A percentile compares a stretch with the other conserved stretches of the same genome.
Evolutionary conservation across 1,140 invertebrate species (phyloP).

Genomic region (Drosophila sproati): DNA sequence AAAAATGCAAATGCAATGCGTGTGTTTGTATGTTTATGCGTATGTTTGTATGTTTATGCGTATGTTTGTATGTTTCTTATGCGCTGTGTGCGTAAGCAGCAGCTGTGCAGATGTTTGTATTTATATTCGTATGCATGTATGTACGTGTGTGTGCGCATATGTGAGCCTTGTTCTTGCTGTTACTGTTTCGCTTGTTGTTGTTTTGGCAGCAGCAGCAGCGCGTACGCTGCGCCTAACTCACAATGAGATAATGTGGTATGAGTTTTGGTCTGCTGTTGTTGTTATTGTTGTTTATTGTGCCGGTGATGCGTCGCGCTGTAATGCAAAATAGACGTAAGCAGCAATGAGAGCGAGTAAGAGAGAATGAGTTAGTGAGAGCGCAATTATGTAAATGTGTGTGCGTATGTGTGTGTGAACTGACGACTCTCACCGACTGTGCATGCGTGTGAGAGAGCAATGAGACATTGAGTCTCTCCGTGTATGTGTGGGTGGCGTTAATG

Average conservation of each 20-base stretch:
- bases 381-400: background rate
- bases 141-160: constrained; percentile 12
- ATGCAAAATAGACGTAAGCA: constrained; percentile 46
- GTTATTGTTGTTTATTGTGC: constrained; percentile 33
- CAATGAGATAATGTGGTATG: constrained; percentile 43
- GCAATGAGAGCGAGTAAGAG: constrained; percentile 26
- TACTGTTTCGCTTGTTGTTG: constrained; percentile 7
- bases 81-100: constrained; percentile 48
- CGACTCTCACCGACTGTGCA: constrained; percentile 12
- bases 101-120: constrained; percentile 48
- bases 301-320: constrained; percentile 47
- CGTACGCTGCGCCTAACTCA: constrained; percentile 45
- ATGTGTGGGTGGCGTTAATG: constrained; percentile 47
- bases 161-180: constrained; percentile 24
- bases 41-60: constrained; percentile 12
- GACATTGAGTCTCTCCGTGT: background rate
- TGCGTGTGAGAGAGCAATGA: constrained; percentile 32
- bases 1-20: constrained; percentile 55
- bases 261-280: constrained; percentile 20
- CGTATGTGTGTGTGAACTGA: constrained; percentile 3
- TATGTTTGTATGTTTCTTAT: constrained; percentile 9
- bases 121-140: constrained; percentile 11
- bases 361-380: constrained; percentile 47
- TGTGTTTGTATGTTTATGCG: constrained; percentile 10
- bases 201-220: constrained; percentile 39